Percentiles rank a stretch among this genome's conserved stretches.
Evolutionary conservation across 2,113 vertebrate genomes (phyloP).

Genomic region (Hypanus sabinus): DNA sequence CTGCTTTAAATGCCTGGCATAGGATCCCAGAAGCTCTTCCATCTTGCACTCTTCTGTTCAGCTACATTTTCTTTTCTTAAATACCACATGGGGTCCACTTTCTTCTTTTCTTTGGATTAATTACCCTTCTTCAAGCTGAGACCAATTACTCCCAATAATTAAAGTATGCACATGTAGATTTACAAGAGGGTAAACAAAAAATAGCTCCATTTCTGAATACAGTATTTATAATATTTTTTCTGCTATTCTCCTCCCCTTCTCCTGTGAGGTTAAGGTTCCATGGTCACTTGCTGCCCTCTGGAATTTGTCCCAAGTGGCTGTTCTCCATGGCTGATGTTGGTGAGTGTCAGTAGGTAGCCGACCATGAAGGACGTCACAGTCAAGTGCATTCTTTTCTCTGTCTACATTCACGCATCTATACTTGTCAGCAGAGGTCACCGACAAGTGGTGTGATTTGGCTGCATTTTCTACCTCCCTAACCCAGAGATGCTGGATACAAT

Average conservation of each 20-base stretch:
- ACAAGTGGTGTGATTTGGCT: neutral
- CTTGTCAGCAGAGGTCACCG: neutral
- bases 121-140: constrained; percentile 51
- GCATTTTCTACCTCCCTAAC: neutral
- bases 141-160: constrained; percentile 58
- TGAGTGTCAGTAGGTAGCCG: neutral
- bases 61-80: constrained; percentile 50
- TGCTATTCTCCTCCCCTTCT: neutral
- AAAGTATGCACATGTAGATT: constrained; percentile 57
- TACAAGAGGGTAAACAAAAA: constrained; percentile 49
- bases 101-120: constrained; percentile 49
- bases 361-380: neutral
- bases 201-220: neutral
- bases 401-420: neutral
- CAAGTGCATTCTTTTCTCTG: neutral
- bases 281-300: neutral
- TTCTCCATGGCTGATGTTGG: neutral
- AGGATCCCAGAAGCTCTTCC: constrained; percentile 41
- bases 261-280: neutral
- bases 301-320: neutral
- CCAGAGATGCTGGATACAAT: neutral
- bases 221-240: neutral
- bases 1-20: constrained; percentile 46
- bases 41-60: constrained; percentile 53
- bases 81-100: constrained; percentile 58